Evolutionary conservation across 2,113 vertebrate species (phyloP).

Genomic region (Acinonyx jubatus): DNA sequence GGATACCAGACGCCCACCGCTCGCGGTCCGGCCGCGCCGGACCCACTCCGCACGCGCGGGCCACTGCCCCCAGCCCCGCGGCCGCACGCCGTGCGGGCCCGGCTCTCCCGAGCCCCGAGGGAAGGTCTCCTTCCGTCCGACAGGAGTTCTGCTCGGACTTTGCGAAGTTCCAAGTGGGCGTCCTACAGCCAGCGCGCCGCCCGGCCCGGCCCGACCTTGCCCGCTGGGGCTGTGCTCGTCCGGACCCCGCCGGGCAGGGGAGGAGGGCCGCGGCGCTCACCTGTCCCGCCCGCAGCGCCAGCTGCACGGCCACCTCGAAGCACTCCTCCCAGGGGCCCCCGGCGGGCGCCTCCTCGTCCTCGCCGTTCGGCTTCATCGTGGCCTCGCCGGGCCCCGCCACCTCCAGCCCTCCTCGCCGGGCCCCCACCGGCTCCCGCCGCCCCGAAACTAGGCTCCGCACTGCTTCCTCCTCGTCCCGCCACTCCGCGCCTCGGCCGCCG

Average conservation of each 20-base stretch:
- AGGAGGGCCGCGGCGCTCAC: constrained; percentile 70
- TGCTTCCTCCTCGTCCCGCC: not conserved
- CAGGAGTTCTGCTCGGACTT: not conserved
- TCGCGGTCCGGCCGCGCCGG: not conserved
- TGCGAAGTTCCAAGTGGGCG: not conserved
- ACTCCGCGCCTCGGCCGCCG: not conserved
- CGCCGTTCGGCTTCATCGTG: constrained; percentile 78
- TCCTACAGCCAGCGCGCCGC: not conserved
- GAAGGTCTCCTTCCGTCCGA: not conserved
- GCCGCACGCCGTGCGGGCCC: not conserved
- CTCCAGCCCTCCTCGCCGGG: not conserved
- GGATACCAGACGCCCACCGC: not conserved
- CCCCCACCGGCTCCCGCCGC: not conserved
- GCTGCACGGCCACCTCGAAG: constrained; percentile 84
- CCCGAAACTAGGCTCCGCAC: not conserved
- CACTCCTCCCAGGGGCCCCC: constrained; percentile 84
- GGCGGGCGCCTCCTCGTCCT: constrained; percentile 19
- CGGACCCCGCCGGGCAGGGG: not conserved
- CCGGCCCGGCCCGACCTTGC: no score
- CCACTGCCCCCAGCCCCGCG: not conserved
- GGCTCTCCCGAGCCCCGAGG: not conserved
- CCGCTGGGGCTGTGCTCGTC: not conserved
- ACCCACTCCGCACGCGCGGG: not conserved
- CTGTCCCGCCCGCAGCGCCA: constrained; percentile 86
- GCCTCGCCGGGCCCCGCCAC: constrained; percentile 38